A percentile compares a stretch with the other conserved stretches of the same genome.
phyloP scores from a whole-genome alignment of 2,797 vertebrate species.

The Enteromius afrohamiltoni region DNA sequence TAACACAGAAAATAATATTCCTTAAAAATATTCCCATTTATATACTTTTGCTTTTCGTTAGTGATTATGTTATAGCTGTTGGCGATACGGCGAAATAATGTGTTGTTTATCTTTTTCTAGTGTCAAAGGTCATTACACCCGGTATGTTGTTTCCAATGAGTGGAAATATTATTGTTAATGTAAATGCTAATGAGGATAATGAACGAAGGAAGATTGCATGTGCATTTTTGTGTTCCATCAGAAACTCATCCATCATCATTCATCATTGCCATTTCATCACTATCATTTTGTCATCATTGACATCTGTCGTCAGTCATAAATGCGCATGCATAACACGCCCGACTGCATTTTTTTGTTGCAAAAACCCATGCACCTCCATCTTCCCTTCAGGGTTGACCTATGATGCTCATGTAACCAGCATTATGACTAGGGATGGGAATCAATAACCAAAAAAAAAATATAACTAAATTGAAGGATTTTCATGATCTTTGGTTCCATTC shows the following conservation, averaged over 20 bases:
- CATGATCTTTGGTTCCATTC: neutral
- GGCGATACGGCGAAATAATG: slow-evolving; percentile 55
- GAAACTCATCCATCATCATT: slow-evolving; percentile 51
- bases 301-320: slow-evolving; percentile 44
- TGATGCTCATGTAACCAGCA: slow-evolving; percentile 18
- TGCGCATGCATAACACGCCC: slow-evolving; percentile 57
- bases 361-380: slow-evolving; percentile 44
- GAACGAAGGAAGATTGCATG: slow-evolving; percentile 63
- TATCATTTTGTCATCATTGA: slow-evolving; percentile 39
- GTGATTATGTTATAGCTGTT: neutral
- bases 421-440: slow-evolving; percentile 26
- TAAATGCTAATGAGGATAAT: slow-evolving; percentile 39
- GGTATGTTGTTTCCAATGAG: slow-evolving; percentile 71
- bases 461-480: neutral
- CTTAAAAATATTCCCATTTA: neutral
- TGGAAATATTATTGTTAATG: slow-evolving; percentile 47
- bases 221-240: slow-evolving; percentile 58
- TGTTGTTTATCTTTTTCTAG: slow-evolving; percentile 73
- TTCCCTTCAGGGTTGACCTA: slow-evolving; percentile 57
- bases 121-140: slow-evolving; percentile 62
- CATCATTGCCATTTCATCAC: slow-evolving; percentile 49
- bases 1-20: neutral
- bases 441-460: neutral
- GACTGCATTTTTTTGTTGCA: slow-evolving; percentile 39
- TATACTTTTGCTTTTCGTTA: neutral